These are phyloP conservation scores for Brachyistius frenatus DNA, from an alignment of 2,113 vertebrate genomes.

Conservation along the genomic window DNA sequence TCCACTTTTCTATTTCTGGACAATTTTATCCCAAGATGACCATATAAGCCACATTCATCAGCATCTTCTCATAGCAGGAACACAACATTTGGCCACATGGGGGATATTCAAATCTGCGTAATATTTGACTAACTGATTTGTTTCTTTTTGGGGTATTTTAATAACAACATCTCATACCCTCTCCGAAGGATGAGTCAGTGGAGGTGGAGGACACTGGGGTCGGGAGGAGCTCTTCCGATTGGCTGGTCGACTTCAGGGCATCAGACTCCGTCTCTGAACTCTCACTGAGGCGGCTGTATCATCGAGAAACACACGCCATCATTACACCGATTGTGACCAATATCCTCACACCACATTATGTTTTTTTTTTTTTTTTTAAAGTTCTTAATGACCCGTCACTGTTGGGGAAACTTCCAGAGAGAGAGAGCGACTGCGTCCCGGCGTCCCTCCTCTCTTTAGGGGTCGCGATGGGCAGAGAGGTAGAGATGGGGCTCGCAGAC, in stretches of 20 bases:
- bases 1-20: not conserved
- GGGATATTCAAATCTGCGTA: not conserved
- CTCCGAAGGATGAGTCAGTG: constrained; percentile 87
- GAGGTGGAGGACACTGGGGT: constrained; percentile 87
- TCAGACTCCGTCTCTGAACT: constrained; percentile 87
- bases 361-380: not conserved
- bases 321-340: not conserved
- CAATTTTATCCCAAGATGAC: not conserved
- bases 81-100: not conserved
- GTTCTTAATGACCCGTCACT: constrained; percentile 85
- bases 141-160: not conserved
- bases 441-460: constrained; percentile 83
- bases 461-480: constrained; percentile 83
- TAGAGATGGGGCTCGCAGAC: constrained; percentile 69
- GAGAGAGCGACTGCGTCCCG: constrained; percentile 48
- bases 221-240: constrained; percentile 88
- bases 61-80: not conserved
- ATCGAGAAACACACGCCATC: not conserved
- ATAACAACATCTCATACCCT: constrained; percentile 81
- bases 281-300: constrained; percentile 71
- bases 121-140: no score
- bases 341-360: not conserved
- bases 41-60: not conserved
- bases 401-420: constrained; percentile 85
- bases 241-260: constrained; percentile 80